Conservation (phyloP, 2,113 vertebrate genomes). For the Brienomyrus brachyistius region DNA sequence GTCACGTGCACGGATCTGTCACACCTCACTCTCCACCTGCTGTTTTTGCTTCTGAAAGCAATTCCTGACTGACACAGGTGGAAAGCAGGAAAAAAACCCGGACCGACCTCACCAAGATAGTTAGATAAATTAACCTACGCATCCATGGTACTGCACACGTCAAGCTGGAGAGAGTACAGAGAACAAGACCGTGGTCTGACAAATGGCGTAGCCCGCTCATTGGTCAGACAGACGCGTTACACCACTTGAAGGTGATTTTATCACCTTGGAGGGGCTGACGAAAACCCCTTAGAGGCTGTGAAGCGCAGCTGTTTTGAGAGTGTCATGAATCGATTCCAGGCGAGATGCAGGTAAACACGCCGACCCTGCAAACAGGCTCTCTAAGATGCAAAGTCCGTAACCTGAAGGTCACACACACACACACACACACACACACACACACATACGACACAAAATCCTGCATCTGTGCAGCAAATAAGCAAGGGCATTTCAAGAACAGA, state of each 20-base stretch:
- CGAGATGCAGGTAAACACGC: not conserved
- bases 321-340: not conserved
- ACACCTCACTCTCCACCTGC: not conserved
- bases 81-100: not conserved
- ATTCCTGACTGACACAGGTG: not conserved
- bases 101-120: not conserved
- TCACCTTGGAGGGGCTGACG: not conserved
- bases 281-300: not conserved
- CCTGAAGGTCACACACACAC: not conserved
- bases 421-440: not conserved
- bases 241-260: not conserved
- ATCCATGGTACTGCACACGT: not conserved
- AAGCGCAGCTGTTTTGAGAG: constrained; percentile 1
- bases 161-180: not conserved
- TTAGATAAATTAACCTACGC: not conserved
- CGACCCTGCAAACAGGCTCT: not conserved
- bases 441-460: not conserved
- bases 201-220: not conserved
- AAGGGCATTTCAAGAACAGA: not conserved
- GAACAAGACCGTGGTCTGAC: not conserved
- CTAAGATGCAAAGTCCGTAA: not conserved
- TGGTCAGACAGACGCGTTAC: not conserved
- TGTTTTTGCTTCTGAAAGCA: not conserved
- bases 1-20: not conserved
- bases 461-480: not conserved